These are phyloP conservation scores for Darevskia nairensis DNA, from an alignment of 2,797 vertebrate species.

Conservation along the genomic window DNA sequence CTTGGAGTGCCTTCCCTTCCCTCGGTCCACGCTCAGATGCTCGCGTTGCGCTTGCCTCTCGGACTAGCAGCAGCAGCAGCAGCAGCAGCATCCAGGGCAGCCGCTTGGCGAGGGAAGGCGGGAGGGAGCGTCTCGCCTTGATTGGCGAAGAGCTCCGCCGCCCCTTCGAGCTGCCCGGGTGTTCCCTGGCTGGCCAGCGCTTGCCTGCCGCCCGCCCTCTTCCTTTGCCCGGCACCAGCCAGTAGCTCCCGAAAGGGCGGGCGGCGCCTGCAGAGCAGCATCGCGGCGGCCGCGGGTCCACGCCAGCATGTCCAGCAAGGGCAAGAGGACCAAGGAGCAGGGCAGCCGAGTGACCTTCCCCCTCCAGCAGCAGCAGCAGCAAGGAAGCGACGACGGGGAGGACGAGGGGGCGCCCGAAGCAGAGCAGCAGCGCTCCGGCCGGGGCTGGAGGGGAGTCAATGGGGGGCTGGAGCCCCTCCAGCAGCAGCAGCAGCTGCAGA, in stretches of 20 bases:
- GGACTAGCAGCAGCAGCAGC: constrained; percentile 1
- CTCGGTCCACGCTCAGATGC: not conserved
- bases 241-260: not conserved
- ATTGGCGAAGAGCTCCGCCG: constrained; percentile 5
- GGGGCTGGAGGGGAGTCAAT: constrained; percentile 80
- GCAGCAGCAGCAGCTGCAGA: constrained; percentile 32
- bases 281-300: not conserved
- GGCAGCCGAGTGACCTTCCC: constrained; percentile 78
- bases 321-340: constrained; percentile 72
- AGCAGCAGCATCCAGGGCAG: not conserved
- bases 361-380: constrained; percentile 57
- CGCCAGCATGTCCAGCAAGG: constrained; percentile 75
- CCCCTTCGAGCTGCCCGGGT: constrained; percentile 37
- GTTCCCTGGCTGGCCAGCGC: not conserved
- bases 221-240: not conserved
- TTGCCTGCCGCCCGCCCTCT: not conserved
- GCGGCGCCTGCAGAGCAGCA: constrained; percentile 30
- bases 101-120: constrained; percentile 30
- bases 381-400: constrained; percentile 60
- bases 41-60: not conserved
- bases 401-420: constrained; percentile 44
- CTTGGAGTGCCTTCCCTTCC: constrained; percentile 30
- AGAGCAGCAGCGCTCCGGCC: constrained; percentile 18
- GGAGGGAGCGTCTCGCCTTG: constrained; percentile 6
- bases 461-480: constrained; percentile 73